Conservation (phyloP, 2,888 invertebrate species). For the Lasioglossum leucozonium region DNA sequence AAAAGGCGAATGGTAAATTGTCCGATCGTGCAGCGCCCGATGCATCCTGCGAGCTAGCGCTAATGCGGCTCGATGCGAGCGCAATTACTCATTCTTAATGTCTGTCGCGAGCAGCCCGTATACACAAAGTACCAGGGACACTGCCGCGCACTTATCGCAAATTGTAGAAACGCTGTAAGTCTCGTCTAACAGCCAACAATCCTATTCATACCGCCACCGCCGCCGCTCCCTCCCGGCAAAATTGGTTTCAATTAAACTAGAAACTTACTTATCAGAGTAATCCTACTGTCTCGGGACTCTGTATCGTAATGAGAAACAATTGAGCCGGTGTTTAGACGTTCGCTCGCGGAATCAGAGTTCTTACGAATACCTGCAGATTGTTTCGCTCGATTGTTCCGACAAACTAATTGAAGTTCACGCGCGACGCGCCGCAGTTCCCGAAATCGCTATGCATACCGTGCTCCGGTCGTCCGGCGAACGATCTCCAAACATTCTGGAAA, state of each 20-base stretch:
- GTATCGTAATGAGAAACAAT: conserved; percentile 30
- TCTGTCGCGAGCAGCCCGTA: not conserved
- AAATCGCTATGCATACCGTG: not conserved
- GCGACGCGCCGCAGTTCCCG: not conserved
- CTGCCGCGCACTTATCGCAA: conserved; percentile 40
- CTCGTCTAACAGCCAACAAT: conserved; percentile 42
- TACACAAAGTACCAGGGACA: conserved; percentile 8
- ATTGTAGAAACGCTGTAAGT: conserved; percentile 46
- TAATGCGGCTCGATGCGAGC: conserved; percentile 18
- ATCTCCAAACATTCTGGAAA: not conserved
- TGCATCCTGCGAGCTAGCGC: conserved; percentile 9
- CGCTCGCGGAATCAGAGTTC: conserved; percentile 6
- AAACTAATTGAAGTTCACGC: not conserved
- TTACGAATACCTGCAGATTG: not conserved
- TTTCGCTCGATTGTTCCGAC: not conserved
- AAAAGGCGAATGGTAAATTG: conserved; percentile 12
- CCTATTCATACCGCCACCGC: conserved; percentile 24
- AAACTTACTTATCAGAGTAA: conserved; percentile 52
- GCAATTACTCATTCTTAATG: conserved; percentile 43
- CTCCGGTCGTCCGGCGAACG: too few species aligned
- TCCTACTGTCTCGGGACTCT: conserved; percentile 19
- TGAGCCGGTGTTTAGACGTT: conserved; percentile 12
- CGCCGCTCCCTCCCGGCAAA: conserved; percentile 26
- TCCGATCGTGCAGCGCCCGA: not conserved
- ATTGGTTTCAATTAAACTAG: conserved; percentile 63